Percentiles rank a stretch among this genome's conserved stretches.
Conservation (phyloP, 2,797 vertebrate species). For the Prunella strophiata region DNA sequence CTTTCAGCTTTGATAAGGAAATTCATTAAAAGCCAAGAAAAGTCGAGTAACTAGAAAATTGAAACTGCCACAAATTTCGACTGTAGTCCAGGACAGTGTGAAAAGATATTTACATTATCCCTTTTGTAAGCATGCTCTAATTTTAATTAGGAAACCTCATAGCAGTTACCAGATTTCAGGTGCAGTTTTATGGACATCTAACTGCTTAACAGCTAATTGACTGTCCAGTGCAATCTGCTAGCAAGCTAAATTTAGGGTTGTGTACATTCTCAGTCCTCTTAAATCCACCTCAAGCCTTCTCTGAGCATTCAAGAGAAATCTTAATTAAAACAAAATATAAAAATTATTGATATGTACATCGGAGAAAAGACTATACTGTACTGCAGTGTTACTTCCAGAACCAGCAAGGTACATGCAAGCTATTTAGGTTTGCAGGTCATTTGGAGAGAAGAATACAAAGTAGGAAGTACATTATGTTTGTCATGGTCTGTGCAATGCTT, state of each 20-base stretch:
- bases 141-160: not conserved
- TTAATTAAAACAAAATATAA: not conserved
- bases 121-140: not conserved
- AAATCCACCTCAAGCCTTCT: not conserved
- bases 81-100: not conserved
- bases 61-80: constrained; percentile 10
- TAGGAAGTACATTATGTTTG: not conserved
- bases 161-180: not conserved
- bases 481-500: not conserved
- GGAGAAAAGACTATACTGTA: not conserved
- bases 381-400: not conserved
- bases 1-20: constrained; percentile 50
- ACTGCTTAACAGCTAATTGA: not conserved
- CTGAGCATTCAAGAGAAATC: not conserved
- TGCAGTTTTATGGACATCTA: not conserved
- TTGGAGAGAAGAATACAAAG: not conserved
- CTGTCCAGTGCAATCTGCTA: not conserved
- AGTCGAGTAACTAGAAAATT: constrained; percentile 33
- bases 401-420: not conserved
- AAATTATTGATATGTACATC: not conserved
- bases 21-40: constrained; percentile 50
- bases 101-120: not conserved
- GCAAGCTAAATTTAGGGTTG: not conserved
- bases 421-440: not conserved
- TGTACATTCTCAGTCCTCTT: not conserved